Conservation (phyloP, 2,888 invertebrate species). For the Drosophila silvestris region DNA sequence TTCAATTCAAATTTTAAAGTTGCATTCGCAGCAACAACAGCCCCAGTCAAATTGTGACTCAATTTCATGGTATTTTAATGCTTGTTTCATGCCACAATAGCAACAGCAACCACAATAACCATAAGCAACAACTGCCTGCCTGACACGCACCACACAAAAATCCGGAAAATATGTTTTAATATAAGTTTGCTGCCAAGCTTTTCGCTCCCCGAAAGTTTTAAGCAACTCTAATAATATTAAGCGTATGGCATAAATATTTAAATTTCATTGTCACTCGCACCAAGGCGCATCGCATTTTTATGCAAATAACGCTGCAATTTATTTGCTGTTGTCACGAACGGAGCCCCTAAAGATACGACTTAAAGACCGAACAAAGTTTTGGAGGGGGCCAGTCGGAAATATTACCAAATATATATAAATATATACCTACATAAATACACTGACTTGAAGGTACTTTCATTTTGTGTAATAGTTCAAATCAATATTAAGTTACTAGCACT, state of each 20-base stretch:
- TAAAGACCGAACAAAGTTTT: conserved; percentile 19
- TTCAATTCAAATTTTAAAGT: conserved; percentile 59
- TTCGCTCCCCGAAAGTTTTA: conserved; percentile 54
- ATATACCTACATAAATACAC: conserved; percentile 46
- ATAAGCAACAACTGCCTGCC: conserved; percentile 8
- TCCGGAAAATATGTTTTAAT: conserved; percentile 79
- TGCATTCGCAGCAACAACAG: conserved; percentile 39
- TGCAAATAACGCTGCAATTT: conserved; percentile 77
- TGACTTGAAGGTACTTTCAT: conserved; percentile 20
- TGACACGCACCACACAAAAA: conserved; percentile 72
- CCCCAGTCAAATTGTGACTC: conserved; percentile 71
- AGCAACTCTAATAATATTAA: conserved; percentile 78
- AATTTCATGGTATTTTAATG: conserved; percentile 77
- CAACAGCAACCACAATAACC: conserved; percentile 19
- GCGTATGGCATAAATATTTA: conserved; percentile 81
- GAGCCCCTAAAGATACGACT: conserved; percentile 47
- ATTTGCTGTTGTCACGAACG: conserved; percentile 77
- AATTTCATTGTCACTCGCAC: conserved; percentile 80
- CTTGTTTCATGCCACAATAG: conserved; percentile 60
- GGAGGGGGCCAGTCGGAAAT: conserved; percentile 53
- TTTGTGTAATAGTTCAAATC: not conserved
- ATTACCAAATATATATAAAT: conserved; percentile 67
- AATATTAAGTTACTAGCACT: not conserved
- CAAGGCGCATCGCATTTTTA: conserved; percentile 70
- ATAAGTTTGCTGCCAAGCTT: conserved; percentile 57